phyloP scores from a whole-genome alignment of 2,888 invertebrate genomes.

The Halocaridina rubra region DNA sequence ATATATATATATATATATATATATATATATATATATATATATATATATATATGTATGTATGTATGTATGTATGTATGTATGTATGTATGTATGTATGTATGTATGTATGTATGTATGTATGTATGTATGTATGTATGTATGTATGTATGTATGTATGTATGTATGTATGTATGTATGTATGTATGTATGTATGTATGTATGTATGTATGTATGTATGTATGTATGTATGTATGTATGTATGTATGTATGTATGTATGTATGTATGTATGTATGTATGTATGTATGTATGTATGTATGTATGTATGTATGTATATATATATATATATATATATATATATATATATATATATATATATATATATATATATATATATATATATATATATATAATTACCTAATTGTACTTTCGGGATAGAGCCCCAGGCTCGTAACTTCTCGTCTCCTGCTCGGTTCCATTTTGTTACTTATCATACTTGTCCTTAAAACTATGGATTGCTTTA shows the following conservation, averaged over 20 bases:
- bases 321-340: not conserved
- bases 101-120: not conserved
- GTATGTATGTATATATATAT: not conserved
- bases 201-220: not conserved
- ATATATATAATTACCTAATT: not conserved
- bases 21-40: conserved; percentile 11
- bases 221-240: not conserved
- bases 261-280: not conserved
- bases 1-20: not conserved
- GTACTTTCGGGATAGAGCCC: too few species aligned
- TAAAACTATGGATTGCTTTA: too few species aligned
- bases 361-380: not conserved
- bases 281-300: not conserved
- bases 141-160: not conserved
- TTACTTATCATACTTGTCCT: too few species aligned
- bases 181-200: not conserved
- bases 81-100: not conserved
- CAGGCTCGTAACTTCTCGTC: too few species aligned
- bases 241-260: not conserved
- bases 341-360: conserved; percentile 14
- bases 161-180: not conserved
- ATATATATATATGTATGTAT: not conserved
- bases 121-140: not conserved
- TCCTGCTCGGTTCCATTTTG: too few species aligned
- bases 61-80: not conserved